Percentiles rank a stretch among this genome's conserved stretches.
phyloP scores from a whole-genome alignment of 2,113 vertebrate genomes.

The Petrocephalus microphthalmus region DNA sequence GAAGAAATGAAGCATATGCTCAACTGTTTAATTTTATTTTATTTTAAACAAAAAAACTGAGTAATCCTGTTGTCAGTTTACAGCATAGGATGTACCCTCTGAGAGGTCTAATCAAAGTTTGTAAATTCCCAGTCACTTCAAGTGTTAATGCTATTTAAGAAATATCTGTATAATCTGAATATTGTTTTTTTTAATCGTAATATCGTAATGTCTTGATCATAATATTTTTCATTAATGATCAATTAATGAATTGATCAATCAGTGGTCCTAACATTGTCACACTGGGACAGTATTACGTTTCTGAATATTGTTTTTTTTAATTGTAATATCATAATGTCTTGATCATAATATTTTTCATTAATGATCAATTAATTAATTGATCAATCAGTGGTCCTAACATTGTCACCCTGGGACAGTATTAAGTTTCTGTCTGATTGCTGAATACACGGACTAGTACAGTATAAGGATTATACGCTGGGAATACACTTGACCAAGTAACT shows the following conservation, averaged over 20 bases:
- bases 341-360: not conserved
- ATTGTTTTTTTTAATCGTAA: not conserved
- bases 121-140: not conserved
- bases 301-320: not conserved
- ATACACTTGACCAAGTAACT: conserved; percentile 38
- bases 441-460: not conserved
- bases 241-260: not conserved
- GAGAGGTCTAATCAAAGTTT: not conserved
- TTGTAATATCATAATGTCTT: not conserved
- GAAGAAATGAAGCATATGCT: not conserved
- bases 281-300: not conserved
- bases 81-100: not conserved
- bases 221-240: not conserved
- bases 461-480: not conserved
- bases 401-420: not conserved
- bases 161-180: not conserved
- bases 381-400: not conserved
- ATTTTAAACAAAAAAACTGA: not conserved
- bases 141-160: not conserved
- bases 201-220: not conserved
- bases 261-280: not conserved
- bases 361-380: not conserved
- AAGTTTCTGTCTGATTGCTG: not conserved
- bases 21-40: not conserved
- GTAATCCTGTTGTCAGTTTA: not conserved